These are phyloP conservation scores for Clarias batrachus DNA, from an alignment of 2,113 vertebrate genomes.

Conservation along the genomic window DNA sequence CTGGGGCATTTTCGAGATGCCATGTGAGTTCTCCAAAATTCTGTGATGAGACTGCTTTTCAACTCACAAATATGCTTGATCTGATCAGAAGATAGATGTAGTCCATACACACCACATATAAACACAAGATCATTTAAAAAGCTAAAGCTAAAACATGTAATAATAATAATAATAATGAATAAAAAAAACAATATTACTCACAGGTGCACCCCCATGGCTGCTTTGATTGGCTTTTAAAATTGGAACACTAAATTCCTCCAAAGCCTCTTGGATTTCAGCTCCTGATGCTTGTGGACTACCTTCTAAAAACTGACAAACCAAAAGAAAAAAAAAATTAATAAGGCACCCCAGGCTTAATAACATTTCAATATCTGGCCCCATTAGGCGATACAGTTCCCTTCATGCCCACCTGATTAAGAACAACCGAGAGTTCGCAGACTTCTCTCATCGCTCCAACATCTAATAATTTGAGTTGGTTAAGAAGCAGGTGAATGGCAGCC, in stretches of 20 bases:
- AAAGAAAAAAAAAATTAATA: background rate
- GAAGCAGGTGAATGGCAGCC: constrained; percentile 81
- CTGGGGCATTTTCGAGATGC: constrained; percentile 79
- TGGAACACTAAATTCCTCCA: constrained; percentile 70
- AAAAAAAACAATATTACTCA: constrained; percentile 50
- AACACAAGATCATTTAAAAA: background rate
- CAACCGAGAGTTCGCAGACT: constrained; percentile 78
- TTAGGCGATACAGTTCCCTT: background rate
- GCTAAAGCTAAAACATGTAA: too few relatives aligned
- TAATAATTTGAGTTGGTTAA: constrained; percentile 84
- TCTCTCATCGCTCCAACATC: constrained; percentile 81
- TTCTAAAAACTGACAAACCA: constrained; percentile 76
- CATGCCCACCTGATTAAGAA: constrained; percentile 78
- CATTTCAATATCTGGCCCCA: background rate
- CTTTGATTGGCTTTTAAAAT: constrained; percentile 61
- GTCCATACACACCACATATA: background rate
- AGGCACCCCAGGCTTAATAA: background rate
- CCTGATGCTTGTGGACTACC: constrained; percentile 72
- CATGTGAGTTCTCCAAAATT: constrained; percentile 88
- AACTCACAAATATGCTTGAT: constrained; percentile 89
- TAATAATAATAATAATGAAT: too few relatives aligned
- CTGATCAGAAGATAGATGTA: constrained; percentile 61
- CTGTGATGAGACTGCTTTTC: constrained; percentile 75
- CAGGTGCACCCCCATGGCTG: constrained; percentile 52
- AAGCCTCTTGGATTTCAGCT: constrained; percentile 76